Conservation (phyloP, 92 coral and sea anemone genomes). For the Paramuricea clavata region DNA sequence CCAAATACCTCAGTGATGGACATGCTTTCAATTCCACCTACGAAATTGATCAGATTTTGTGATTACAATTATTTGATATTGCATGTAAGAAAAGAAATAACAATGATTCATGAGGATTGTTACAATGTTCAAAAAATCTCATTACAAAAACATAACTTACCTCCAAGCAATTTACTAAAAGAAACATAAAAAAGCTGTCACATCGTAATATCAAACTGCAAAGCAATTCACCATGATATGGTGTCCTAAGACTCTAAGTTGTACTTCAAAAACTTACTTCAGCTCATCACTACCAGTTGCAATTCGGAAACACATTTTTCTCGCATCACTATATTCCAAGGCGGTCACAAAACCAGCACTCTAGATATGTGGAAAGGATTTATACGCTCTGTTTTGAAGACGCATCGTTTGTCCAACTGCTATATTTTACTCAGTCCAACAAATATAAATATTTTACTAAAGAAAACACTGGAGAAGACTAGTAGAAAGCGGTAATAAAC, state of each 20-base stretch:
- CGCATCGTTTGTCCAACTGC: too few species aligned
- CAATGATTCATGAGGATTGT: background rate
- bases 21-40: constrained; percentile 99
- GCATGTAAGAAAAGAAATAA: background rate
- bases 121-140: background rate
- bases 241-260: background rate
- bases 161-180: constrained; percentile 93
- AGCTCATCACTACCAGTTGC: constrained; percentile 93
- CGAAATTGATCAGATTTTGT: background rate
- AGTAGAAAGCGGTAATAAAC: too few species aligned
- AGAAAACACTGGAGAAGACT: too few species aligned
- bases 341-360: constrained; percentile 97
- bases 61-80: background rate
- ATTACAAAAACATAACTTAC: constrained; percentile 41
- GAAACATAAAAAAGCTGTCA: background rate
- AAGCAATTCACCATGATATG: too few species aligned
- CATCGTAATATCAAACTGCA: too few species aligned
- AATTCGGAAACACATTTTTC: constrained; percentile 91
- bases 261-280: constrained; percentile 70
- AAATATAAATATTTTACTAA: too few species aligned
- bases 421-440: too few species aligned
- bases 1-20: constrained; percentile 99
- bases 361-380: constrained; percentile 47
- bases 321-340: constrained; percentile 92
- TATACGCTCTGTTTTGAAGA: constrained; percentile 61